phyloP scores from a whole-genome alignment of 30 jellyfish, hydroid and myxozoan species.

The Nemopilema nomurai region DNA sequence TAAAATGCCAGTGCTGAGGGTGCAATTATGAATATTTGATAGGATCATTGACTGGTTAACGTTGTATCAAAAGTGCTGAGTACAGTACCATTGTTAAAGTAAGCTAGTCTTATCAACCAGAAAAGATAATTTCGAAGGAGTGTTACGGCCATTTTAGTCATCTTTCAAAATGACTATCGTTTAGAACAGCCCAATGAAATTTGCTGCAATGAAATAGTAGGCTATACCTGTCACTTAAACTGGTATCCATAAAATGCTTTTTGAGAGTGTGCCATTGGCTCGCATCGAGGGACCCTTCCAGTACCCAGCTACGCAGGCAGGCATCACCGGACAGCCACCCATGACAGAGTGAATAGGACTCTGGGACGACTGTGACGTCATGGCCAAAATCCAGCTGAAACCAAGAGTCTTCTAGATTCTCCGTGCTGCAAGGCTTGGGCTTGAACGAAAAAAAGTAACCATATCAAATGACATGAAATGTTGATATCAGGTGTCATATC shows the following conservation, averaged over 20 bases:
- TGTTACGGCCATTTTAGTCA: too few relatives aligned
- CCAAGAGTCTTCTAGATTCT: constrained; percentile 76
- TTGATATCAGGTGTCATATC: neutral
- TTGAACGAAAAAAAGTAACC: neutral
- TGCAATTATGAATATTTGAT: too few relatives aligned
- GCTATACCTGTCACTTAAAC: constrained; percentile 68
- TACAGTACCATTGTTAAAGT: too few relatives aligned
- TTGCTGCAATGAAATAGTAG: too few relatives aligned
- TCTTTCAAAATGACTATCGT: too few relatives aligned
- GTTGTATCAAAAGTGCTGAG: too few relatives aligned
- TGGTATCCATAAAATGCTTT: constrained; percentile 64
- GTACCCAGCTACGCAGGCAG: constrained; percentile 67
- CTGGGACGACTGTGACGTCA: constrained; percentile 48
- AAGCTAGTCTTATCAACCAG: too few relatives aligned
- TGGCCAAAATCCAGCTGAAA: constrained; percentile 64
- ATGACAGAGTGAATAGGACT: constrained; percentile 64
- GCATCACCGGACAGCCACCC: constrained; percentile 80
- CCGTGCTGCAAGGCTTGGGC: constrained; percentile 83
- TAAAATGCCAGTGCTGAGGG: too few relatives aligned
- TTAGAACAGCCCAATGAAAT: too few relatives aligned
- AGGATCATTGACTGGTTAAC: too few relatives aligned
- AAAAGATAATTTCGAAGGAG: too few relatives aligned
- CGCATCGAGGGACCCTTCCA: constrained; percentile 82
- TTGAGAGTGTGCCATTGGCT: constrained; percentile 56
- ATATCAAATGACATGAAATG: neutral